A percentile compares a stretch with the other conserved stretches of the same genome.
These are phyloP conservation scores for Pollachius pollachius DNA, from an alignment of 2,113 vertebrate genomes.

Conservation along the genomic window DNA sequence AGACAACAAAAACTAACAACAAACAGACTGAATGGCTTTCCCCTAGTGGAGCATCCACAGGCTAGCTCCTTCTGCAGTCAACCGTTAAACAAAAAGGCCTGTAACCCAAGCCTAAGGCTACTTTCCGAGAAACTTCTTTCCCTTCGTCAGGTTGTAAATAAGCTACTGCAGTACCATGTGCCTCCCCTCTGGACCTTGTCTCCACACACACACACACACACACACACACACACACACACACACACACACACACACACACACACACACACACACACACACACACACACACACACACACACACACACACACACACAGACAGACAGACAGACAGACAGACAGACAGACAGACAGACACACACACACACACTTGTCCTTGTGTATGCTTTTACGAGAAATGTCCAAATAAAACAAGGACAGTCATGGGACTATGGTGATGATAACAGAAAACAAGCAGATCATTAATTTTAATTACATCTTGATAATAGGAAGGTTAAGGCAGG, in stretches of 20 bases:
- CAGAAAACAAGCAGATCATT: not conserved
- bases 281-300: constrained; percentile 12
- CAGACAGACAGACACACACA: constrained; percentile 18
- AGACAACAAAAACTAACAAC: too few relatives aligned
- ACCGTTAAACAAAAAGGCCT: too few relatives aligned
- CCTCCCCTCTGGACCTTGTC: constrained; percentile 31
- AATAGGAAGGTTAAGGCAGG: not conserved
- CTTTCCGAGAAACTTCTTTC: too few relatives aligned
- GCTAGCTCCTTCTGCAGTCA: too few relatives aligned
- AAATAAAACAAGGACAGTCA: constrained; percentile 28
- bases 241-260: constrained; percentile 14
- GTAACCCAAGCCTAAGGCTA: too few relatives aligned
- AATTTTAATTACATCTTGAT: not conserved
- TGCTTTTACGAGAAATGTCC: constrained; percentile 35
- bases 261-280: too few relatives aligned
- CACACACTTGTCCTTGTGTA: constrained; percentile 35
- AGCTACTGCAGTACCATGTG: not conserved
- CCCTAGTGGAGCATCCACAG: too few relatives aligned
- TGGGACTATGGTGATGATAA: not conserved
- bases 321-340: too few relatives aligned
- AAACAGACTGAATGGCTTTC: too few relatives aligned
- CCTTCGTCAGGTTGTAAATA: not conserved
- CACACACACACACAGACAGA: constrained; percentile 18
- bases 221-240: too few relatives aligned
- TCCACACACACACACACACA: constrained; percentile 12